phyloP scores from a whole-genome alignment of 2,888 invertebrate genomes.

The Ptilodon capucinus region DNA sequence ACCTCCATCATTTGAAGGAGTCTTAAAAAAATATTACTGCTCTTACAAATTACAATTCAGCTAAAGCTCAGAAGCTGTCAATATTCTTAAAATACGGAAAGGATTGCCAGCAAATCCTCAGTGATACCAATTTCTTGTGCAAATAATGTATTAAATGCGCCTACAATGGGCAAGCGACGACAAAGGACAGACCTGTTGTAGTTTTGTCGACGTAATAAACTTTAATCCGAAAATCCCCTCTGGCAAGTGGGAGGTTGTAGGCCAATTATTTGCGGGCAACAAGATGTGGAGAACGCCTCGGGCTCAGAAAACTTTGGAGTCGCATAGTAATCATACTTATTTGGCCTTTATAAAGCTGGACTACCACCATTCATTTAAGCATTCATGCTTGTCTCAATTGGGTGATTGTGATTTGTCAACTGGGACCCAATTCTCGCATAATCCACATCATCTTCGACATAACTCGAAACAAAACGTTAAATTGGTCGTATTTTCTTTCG shows the following conservation, averaged over 20 bases:
- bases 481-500: no score
- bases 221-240: slow-evolving; percentile 70
- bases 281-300: slow-evolving; percentile 29
- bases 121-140: slow-evolving; percentile 24
- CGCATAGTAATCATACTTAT: not conserved
- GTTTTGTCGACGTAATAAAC: slow-evolving; percentile 54
- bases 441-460: no score
- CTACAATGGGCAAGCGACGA: slow-evolving; percentile 43
- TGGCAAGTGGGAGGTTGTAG: slow-evolving; percentile 57
- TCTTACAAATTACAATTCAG: no score
- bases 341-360: no score
- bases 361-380: no score
- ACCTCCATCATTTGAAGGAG: no score
- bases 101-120: slow-evolving; percentile 27
- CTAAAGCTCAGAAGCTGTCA: no score
- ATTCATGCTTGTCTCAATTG: no score
- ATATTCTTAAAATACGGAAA: slow-evolving; percentile 5
- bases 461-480: no score
- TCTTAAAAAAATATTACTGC: not conserved
- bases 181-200: slow-evolving; percentile 46
- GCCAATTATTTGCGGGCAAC: slow-evolving; percentile 67
- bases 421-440: no score
- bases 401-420: no score
- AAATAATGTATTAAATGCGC: slow-evolving; percentile 35
- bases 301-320: slow-evolving; percentile 26